Percentiles rank a stretch among this genome's conserved stretches.
phyloP scores from a whole-genome alignment of 2,797 vertebrate genomes.

The Aselliscus stoliczkanus region DNA sequence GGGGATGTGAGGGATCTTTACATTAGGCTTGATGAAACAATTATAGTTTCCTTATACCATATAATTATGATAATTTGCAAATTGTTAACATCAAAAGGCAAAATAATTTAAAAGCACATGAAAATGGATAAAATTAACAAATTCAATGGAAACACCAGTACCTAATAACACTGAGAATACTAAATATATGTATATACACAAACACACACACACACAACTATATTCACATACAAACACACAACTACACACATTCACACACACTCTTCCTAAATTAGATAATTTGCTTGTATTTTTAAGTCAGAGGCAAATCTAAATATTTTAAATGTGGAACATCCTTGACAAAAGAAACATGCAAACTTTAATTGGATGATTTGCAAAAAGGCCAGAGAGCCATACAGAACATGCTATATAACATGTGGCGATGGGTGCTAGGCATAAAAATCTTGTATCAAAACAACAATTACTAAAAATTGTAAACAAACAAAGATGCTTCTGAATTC shows the following conservation, averaged over 20 bases:
- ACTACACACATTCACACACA: background rate
- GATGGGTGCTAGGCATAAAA: background rate
- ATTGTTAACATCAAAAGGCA: background rate
- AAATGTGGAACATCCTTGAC: background rate
- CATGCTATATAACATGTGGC: background rate
- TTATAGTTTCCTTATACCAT: background rate
- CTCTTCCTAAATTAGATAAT: background rate
- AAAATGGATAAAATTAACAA: background rate
- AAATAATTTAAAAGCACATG: background rate
- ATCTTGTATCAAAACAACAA: background rate
- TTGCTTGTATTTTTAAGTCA: background rate
- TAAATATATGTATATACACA: background rate
- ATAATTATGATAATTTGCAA: background rate
- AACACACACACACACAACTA: too few species aligned
- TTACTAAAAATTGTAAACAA: background rate
- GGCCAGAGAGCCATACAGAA: background rate
- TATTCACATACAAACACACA: too few species aligned
- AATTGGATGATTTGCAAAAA: background rate
- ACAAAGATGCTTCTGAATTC: background rate
- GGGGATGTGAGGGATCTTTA: background rate
- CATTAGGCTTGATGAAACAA: background rate
- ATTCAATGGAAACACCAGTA: background rate
- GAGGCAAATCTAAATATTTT: background rate
- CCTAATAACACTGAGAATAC: background rate
- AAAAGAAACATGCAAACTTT: background rate